These are phyloP conservation scores for Scaptodrosophila lebanonensis DNA, from an alignment of 1,140 invertebrate genomes.

Conservation along the genomic window DNA sequence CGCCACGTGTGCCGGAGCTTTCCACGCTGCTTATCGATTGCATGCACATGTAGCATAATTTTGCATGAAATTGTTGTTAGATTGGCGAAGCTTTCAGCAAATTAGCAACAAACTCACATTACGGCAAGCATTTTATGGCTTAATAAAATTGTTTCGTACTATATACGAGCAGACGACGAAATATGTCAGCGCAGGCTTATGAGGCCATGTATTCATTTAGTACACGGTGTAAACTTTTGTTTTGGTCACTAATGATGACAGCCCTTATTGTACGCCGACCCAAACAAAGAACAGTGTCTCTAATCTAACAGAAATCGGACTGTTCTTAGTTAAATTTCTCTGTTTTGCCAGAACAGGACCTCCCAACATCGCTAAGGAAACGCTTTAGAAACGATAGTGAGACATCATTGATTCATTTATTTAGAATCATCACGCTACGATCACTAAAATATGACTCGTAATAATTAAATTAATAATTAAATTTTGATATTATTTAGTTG, in stretches of 20 bases:
- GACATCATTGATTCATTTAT: too few relatives aligned
- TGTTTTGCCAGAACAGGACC: too few relatives aligned
- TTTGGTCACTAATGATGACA: slow-evolving; percentile 73
- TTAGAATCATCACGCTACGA: too few relatives aligned
- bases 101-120: slow-evolving; percentile 36
- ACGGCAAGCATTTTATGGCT: slow-evolving; percentile 57
- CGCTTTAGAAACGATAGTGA: too few relatives aligned
- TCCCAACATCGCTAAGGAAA: too few relatives aligned
- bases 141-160: too few relatives aligned
- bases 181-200: slow-evolving; percentile 23
- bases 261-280: slow-evolving; percentile 41
- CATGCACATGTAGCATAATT: slow-evolving; percentile 2
- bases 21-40: slow-evolving; percentile 33
- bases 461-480: too few relatives aligned
- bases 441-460: too few relatives aligned
- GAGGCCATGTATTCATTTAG: slow-evolving; percentile 56
- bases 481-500: too few relatives aligned
- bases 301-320: too few relatives aligned
- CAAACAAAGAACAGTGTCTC: slow-evolving; percentile 48
- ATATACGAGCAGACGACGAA: slow-evolving; percentile 20
- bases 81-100: slow-evolving; percentile 36
- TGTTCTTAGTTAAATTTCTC: too few relatives aligned
- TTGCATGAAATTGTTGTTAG: neutral
- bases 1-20: slow-evolving; percentile 17
- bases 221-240: slow-evolving; percentile 66